phyloP scores from a whole-genome alignment of 2,113 vertebrate genomes.

The Capra hircus region DNA sequence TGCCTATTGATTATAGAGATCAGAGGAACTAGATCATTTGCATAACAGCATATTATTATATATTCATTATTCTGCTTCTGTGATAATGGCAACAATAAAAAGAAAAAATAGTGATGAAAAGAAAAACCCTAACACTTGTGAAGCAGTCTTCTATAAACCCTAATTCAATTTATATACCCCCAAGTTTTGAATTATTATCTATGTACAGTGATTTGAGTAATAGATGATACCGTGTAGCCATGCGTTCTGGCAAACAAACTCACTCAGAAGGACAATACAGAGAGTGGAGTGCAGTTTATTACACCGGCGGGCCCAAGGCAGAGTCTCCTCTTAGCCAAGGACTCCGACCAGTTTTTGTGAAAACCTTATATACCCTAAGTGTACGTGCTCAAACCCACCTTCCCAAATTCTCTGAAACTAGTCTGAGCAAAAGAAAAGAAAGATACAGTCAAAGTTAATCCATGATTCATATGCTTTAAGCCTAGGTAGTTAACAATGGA shows the following conservation, averaged over 20 bases:
- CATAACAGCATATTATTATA: background rate
- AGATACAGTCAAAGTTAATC: background rate
- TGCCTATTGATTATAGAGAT: background rate
- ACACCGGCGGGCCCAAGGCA: accelerated
- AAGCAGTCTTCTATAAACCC: background rate
- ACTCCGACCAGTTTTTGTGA: background rate
- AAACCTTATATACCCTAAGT: background rate
- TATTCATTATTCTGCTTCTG: too few relatives aligned
- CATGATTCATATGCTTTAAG: background rate
- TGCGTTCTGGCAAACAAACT: background rate
- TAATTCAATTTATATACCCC: background rate
- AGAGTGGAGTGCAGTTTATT: background rate
- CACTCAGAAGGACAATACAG: background rate
- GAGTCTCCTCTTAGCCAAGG: background rate
- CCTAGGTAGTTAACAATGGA: background rate
- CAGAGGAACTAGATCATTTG: background rate
- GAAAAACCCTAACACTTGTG: background rate
- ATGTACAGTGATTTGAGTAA: background rate
- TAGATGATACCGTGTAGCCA: background rate
- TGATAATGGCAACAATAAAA: background rate
- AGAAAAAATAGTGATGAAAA: background rate
- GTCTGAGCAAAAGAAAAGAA: background rate
- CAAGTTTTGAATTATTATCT: background rate
- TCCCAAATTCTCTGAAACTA: background rate
- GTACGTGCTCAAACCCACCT: background rate